Evolutionary conservation across 1,140 invertebrate species (phyloP).

Genomic region (Cotesia typhae): DNA sequence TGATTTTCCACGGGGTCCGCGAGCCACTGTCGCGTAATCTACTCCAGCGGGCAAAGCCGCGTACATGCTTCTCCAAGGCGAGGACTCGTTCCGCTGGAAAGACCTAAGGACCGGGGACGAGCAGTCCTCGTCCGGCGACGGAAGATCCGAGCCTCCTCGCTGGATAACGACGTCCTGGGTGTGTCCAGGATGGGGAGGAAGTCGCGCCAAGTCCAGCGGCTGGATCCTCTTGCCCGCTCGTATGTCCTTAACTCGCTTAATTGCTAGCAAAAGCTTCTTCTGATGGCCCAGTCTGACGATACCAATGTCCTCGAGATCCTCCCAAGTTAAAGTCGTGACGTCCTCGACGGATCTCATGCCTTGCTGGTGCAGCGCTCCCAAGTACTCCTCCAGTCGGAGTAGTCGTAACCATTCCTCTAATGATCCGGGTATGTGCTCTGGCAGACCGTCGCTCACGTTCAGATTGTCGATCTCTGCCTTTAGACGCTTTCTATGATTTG

Average conservation of each 20-base stretch:
- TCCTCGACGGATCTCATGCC: constrained; percentile 93
- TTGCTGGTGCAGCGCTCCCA: constrained; percentile 85
- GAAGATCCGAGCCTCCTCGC: constrained; percentile 58
- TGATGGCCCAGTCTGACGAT: constrained; percentile 95
- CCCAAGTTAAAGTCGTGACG: constrained; percentile 95
- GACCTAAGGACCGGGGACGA: constrained; percentile 62
- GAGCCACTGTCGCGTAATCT: constrained; percentile 49
- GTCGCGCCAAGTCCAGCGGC: constrained; percentile 68
- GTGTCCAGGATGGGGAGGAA: constrained; percentile 68
- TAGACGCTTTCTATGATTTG: constrained; percentile 93
- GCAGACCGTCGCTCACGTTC: constrained; percentile 91
- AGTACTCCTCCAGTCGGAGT: constrained; percentile 91
- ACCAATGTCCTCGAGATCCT: constrained; percentile 98
- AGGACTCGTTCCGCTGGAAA: constrained; percentile 56
- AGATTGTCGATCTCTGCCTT: constrained; percentile 96
- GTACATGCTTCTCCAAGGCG: constrained; percentile 62
- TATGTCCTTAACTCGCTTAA: constrained; percentile 96
- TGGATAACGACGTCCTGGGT: constrained; percentile 65
- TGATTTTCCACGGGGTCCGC: constrained; percentile 75
- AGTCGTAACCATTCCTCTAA: constrained; percentile 93
- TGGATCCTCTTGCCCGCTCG: constrained; percentile 84
- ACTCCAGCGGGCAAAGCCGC: constrained; percentile 54
- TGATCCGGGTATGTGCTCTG: constrained; percentile 90
- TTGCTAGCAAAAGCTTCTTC: constrained; percentile 96
- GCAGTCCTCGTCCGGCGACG: constrained; percentile 63